These are phyloP conservation scores for Isaurus tuberculatus DNA, from an alignment of 92 coral and sea anemone genomes.

Conservation along the genomic window DNA sequence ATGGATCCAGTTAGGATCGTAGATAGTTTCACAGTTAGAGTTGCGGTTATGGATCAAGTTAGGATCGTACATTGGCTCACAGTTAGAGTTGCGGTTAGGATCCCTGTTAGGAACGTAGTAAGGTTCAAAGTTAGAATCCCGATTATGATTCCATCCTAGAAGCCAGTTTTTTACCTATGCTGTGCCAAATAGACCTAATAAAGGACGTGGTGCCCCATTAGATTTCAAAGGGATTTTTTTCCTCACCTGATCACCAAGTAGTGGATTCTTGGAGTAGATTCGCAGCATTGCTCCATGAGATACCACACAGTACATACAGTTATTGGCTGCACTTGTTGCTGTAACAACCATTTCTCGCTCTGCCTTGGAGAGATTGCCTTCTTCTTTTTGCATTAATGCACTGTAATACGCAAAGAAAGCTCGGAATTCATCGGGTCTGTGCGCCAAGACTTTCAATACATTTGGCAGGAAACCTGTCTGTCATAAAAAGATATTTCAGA, in stretches of 20 bases:
- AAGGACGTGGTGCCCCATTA: too few relatives aligned
- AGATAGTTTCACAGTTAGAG: not conserved
- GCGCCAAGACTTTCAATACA: slow-evolving; percentile 87
- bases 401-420: slow-evolving; percentile 89
- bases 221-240: too few relatives aligned
- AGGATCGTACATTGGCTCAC: too few relatives aligned
- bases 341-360: slow-evolving; percentile 95
- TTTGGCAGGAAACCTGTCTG: slow-evolving; percentile 92
- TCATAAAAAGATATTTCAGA: not conserved
- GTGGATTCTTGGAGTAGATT: slow-evolving; percentile 87
- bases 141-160: too few relatives aligned
- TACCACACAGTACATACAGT: slow-evolving; percentile 94
- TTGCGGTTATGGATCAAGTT: not conserved
- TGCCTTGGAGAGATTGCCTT: slow-evolving; percentile 82
- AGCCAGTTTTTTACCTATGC: too few relatives aligned
- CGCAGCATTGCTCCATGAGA: slow-evolving; percentile 96
- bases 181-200: too few relatives aligned
- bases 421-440: slow-evolving; percentile 96
- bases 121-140: not conserved
- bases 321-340: slow-evolving; percentile 95
- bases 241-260: slow-evolving; percentile 88
- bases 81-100: not conserved
- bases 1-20: not conserved
- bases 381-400: slow-evolving; percentile 85
- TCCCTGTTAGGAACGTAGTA: not conserved